phyloP scores from a whole-genome alignment of 2,888 invertebrate species.

The Linnaemya vulpina region DNA sequence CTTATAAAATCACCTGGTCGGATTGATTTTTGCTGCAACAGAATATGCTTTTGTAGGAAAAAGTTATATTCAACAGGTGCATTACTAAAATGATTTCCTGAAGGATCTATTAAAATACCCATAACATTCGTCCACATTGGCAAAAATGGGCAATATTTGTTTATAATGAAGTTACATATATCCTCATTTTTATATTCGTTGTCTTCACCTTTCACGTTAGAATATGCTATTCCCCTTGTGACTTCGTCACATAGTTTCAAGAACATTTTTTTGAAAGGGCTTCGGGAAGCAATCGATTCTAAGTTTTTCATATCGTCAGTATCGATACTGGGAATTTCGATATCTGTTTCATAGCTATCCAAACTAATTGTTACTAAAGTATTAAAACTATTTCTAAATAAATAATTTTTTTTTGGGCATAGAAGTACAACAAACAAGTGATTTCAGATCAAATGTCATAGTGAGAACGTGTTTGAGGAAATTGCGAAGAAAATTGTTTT shows the following conservation, averaged over 20 bases:
- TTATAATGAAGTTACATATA: slow-evolving; percentile 19
- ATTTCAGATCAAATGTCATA: too few relatives aligned
- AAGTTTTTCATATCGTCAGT: neutral
- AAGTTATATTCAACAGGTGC: neutral
- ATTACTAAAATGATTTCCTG: neutral
- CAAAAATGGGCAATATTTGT: neutral
- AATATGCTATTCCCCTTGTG: neutral
- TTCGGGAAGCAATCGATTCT: neutral
- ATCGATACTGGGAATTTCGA: too few relatives aligned
- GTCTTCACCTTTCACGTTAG: neutral
- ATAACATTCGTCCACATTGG: slow-evolving; percentile 12
- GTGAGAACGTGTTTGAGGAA: too few relatives aligned
- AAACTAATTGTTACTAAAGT: too few relatives aligned
- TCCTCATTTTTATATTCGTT: slow-evolving; percentile 36
- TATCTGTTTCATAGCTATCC: too few relatives aligned
- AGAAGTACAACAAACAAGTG: too few relatives aligned
- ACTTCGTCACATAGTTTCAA: slow-evolving; percentile 4
- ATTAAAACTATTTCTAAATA: too few relatives aligned
- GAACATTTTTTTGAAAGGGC: slow-evolving; percentile 34
- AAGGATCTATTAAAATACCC: neutral
- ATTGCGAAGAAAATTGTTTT: too few relatives aligned
- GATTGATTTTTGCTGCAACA: neutral
- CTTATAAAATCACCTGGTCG: neutral
- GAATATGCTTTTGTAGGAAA: neutral
- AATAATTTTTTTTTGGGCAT: too few relatives aligned